Conservation (phyloP, 2,113 vertebrate species). For the Bubo scandiacus region DNA sequence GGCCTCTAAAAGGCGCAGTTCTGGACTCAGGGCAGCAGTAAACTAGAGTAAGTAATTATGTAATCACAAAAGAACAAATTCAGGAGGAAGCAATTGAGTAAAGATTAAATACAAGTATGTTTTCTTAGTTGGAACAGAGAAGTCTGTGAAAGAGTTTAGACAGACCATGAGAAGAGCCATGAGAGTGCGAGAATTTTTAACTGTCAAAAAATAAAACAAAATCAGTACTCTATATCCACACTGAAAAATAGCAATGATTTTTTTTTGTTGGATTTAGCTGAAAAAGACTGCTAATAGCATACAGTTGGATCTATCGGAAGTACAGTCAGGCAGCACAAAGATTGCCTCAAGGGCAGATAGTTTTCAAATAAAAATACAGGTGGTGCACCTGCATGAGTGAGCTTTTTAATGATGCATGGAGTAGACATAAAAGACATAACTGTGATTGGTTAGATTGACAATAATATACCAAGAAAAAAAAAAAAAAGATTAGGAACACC, state of each 20-base stretch:
- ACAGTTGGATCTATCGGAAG: not conserved
- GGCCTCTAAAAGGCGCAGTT: not conserved
- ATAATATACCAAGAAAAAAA: not conserved
- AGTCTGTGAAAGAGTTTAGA: not conserved
- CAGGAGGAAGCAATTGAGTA: not conserved
- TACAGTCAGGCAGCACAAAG: not conserved
- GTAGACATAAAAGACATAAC: not conserved
- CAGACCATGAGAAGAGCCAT: not conserved
- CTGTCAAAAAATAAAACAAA: not conserved
- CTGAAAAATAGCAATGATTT: not conserved
- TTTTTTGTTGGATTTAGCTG: not conserved
- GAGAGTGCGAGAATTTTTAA: not conserved
- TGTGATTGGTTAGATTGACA: not conserved
- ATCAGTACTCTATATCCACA: not conserved
- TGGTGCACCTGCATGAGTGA: not conserved
- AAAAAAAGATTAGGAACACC: not conserved
- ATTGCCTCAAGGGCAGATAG: constrained; percentile 4
- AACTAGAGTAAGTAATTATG: not conserved
- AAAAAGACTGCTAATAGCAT: not conserved
- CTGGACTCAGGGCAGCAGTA: not conserved
- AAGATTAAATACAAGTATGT: not conserved
- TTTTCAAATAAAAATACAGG: not conserved
- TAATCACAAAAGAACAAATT: not conserved
- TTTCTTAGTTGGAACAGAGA: not conserved
- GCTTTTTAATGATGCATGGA: constrained; percentile 3